Conservation (phyloP, 1,140 invertebrate species). For the Bactericera cockerelli region DNA sequence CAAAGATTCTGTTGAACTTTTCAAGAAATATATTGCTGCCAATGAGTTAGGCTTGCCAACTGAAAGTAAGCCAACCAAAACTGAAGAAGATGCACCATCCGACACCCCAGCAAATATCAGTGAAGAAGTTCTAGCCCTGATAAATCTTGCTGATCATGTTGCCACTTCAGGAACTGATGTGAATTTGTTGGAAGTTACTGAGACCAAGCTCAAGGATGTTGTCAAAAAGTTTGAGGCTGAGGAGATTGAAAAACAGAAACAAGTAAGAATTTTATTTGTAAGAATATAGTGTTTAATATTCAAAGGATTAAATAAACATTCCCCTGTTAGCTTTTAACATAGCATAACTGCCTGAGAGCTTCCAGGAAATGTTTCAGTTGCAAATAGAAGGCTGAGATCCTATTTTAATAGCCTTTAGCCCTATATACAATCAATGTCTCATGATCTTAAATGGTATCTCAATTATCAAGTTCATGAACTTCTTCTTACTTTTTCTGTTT, state of each 20-base stretch:
- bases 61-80: constrained; percentile 10
- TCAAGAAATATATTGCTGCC: constrained; percentile 27
- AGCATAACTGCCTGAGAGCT: too few relatives aligned
- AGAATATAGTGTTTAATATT: too few relatives aligned
- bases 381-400: too few relatives aligned
- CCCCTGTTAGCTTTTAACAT: too few relatives aligned
- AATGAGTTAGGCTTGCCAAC: constrained; percentile 15
- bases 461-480: too few relatives aligned
- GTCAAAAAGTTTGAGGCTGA: constrained; percentile 32
- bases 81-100: constrained; percentile 21
- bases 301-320: too few relatives aligned
- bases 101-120: constrained; percentile 24
- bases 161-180: constrained; percentile 23
- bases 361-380: too few relatives aligned
- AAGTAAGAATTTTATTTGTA: too few relatives aligned
- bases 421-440: too few relatives aligned
- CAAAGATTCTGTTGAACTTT: constrained; percentile 30
- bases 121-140: constrained; percentile 24
- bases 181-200: constrained; percentile 29
- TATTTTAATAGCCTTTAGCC: too few relatives aligned
- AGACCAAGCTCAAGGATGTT: constrained; percentile 35
- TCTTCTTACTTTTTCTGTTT: too few relatives aligned
- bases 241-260: constrained; percentile 36
- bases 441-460: too few relatives aligned
- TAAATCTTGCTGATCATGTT: constrained; percentile 16